Evolutionary conservation across 1,140 invertebrate species (phyloP).

Genomic region (Trachymyrmex septentrionalis): DNA sequence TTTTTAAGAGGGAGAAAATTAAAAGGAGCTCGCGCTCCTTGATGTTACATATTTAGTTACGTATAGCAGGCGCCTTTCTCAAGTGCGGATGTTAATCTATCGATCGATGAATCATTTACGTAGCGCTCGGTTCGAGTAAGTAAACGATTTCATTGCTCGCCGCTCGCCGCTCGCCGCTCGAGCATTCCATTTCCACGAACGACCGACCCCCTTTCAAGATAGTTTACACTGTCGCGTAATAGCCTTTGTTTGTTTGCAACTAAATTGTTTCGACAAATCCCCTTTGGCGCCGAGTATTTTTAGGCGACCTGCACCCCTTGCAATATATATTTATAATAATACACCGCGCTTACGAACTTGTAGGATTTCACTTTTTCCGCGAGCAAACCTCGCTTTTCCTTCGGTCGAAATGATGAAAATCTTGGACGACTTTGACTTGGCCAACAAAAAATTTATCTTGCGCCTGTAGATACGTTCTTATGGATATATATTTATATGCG

Average conservation of each 20-base stretch:
- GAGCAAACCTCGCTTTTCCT: background rate
- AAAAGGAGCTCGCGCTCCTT: background rate
- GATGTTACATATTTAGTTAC: background rate
- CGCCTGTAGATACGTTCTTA: no score
- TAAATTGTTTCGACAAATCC: background rate
- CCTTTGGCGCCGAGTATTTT: constrained; percentile 48
- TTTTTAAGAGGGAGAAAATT: no score
- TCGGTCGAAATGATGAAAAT: background rate
- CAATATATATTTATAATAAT: no score
- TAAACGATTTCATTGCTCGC: constrained; percentile 64
- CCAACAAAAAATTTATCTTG: background rate
- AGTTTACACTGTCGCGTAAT: constrained; percentile 51
- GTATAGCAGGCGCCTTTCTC: constrained; percentile 38
- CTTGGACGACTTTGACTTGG: background rate
- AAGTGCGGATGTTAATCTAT: constrained; percentile 65
- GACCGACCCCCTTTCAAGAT: constrained; percentile 47
- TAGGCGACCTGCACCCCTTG: background rate
- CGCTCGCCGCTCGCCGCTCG: background rate
- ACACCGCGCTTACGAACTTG: background rate
- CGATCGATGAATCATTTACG: constrained; percentile 71
- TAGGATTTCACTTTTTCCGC: background rate
- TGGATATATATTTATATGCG: no score
- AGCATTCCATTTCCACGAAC: constrained; percentile 47
- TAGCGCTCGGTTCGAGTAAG: constrained; percentile 5
- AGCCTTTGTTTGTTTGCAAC: constrained; percentile 42